A percentile compares a stretch with the other conserved stretches of the same genome.
Evolutionary conservation across 1,140 invertebrate genomes (phyloP).

Genomic region (Hyles euphorbiae): DNA sequence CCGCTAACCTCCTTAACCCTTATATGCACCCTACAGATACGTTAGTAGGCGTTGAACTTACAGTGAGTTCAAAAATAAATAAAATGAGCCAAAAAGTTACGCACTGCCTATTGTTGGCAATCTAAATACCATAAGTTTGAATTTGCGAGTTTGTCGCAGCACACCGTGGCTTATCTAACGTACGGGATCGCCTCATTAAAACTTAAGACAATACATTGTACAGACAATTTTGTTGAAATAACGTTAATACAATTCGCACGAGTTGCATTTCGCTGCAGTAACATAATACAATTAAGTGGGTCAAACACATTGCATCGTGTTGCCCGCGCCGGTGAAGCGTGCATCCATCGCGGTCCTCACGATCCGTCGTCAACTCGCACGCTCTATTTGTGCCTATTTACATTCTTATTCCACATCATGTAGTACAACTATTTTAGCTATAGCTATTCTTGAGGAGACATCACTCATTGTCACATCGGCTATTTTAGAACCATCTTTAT

Average conservation of each 20-base stretch:
- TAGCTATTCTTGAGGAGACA: no score
- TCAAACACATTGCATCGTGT: constrained; percentile 61
- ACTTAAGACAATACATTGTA: no score
- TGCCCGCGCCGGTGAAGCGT: constrained; percentile 46
- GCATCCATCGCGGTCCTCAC: constrained; percentile 47
- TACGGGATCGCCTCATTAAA: no score
- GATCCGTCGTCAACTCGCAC: constrained; percentile 53
- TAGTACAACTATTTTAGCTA: no score
- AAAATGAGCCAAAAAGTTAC: neutral
- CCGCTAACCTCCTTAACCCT: no score
- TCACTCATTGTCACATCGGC: no score
- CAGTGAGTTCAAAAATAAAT: no score
- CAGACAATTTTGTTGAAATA: neutral
- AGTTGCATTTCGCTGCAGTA: constrained; percentile 39
- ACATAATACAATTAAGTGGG: constrained; percentile 48
- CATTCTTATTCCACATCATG: constrained; percentile 3
- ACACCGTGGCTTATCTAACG: no score
- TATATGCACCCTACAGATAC: no score
- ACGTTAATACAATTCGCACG: neutral
- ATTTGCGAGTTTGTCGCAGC: no score
- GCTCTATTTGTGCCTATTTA: constrained; percentile 61
- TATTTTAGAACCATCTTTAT: no score
- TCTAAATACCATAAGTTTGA: neutral
- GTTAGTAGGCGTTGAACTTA: no score
- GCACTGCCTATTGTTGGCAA: neutral